Evolutionary conservation across 2,888 invertebrate species (phyloP), one percentile per base, ranked within the genome.

Genomic region (Eudasyphora cyanicolor): DNA sequence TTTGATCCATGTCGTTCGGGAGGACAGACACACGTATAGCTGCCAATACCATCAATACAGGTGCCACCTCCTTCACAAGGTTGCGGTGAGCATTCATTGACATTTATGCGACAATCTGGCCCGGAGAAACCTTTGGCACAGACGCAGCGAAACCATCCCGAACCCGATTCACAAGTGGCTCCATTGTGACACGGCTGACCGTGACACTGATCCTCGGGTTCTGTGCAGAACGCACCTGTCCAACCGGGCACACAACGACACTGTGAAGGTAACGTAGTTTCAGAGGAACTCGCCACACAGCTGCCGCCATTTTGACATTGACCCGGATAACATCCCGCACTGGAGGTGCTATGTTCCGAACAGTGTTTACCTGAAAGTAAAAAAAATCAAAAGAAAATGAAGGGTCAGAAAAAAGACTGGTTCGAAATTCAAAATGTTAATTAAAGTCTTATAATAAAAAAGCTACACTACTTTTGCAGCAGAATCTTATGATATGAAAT

Each of bases 71-170:
- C 94, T 73, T 95, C 94, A 89, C 96, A 97, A 0, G 96, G 96
- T 87, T 95, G 95, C 21, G 95, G 96, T 19, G 95, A 95, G 89
- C 96, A 97, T 89, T 97, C 96, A 91, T 96, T 96, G 29, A 96
- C 95, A 91, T 96, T 96, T 87, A 96, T 96, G 82, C 95, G 93
- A 89, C 96, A 96, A 88, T 96, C 95, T 10, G 95, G 95, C 0
- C 97, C 97, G 5, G 96, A 95, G 92, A 97, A 97, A 49, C 97
- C 97, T 76, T 94, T 92, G 0, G 96, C 95, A 91, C 98, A 98
- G 89, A 96, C 95, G 93, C 98, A 98, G 70, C 95, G 93, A 93
- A 97, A 97, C 96, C 97, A 97, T 89, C 97, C 97, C 64, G 95
- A 94, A 10, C 97, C 97, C 89, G 97, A 97, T 78, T 96, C 95